phyloP scores from a whole-genome alignment of 2,797 vertebrate species.

The Allochrocebus solatus region DNA sequence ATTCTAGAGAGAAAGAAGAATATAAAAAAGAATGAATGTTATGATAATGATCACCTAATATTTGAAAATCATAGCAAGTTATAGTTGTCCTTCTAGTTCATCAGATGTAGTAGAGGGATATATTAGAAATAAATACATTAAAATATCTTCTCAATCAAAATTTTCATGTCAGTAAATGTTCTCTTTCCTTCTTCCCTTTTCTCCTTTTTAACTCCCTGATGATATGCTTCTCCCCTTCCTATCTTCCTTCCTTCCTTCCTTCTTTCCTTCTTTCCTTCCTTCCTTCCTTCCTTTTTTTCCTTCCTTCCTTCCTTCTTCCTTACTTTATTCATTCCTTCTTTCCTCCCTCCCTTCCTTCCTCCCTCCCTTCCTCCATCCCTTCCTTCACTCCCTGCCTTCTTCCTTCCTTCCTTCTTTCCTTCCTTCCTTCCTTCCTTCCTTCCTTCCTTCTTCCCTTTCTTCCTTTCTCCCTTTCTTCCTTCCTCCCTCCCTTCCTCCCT shows the following conservation, averaged over 20 bases:
- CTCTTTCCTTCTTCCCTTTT: neutral
- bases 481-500: fast-evolving
- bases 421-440: neutral
- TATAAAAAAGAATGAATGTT: neutral
- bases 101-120: neutral
- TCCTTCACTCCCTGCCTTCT: no score
- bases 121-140: neutral
- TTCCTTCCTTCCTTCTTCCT: neutral
- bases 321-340: neutral
- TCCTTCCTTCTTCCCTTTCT: neutral
- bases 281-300: neutral
- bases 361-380: neutral
- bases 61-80: neutral
- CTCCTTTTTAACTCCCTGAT: neutral
- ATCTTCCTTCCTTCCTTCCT: neutral
- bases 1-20: neutral
- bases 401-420: neutral
- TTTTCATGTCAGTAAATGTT: neutral
- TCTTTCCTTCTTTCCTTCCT: no score
- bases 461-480: no score
- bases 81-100: neutral
- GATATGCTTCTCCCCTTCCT: neutral
- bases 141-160: neutral
- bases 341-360: neutral
- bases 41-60: neutral